Base-by-base conservation (phyloP, 2,888 invertebrate genomes). In the Drosophila lutescens region DNA sequence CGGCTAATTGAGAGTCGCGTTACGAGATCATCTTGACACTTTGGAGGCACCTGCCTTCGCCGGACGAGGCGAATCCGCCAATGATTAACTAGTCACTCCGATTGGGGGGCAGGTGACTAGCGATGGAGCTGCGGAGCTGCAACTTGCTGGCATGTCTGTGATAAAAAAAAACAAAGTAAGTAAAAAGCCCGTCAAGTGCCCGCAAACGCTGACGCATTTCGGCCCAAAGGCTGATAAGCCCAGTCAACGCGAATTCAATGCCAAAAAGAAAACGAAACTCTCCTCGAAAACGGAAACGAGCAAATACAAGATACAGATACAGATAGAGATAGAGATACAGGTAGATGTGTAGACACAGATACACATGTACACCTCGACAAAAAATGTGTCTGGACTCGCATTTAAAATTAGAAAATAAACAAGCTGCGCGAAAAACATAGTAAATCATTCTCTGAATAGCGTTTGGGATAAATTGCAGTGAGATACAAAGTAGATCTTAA, bases 191-290 rank as follows among this genome's bases (percentile, higher is more conserved):
- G 47, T 36, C 54, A 63, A 75, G 53, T 44, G 47, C 59, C 53
- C 74, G 58, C 63, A 55, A 81, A 59, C 47, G 85, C 70, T 82
- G 88, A 82, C 81, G 81, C 81, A 82, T 88, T 82, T 85, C 68
- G 80, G 70, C 77, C 75, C 69, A 80, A 66, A 63, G 54, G 62
- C 61, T 87, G 88, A 82, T 82, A 87, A 87, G 85, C 57, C 46
- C 55, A 69, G 58, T 46, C 57, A 50, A 71, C 76, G 62, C 72
- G 49, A 74, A 74, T 74, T 74, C 73, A 74, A 65, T 55, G 67
- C 50, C 66, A 53, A 53, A 56, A 71, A 71, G 62, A 57, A 69
- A 57, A 69, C 50, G 51, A 58, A 51, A 56, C 69, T 57, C 51
- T 59, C 63, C 53, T 49, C 60, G 68, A 62, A 67, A 68, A 56